Evolutionary conservation across 2,888 invertebrate genomes (phyloP), one percentile per base, ranked within the genome.

Genomic region (Eristalis intricaria): DNA sequence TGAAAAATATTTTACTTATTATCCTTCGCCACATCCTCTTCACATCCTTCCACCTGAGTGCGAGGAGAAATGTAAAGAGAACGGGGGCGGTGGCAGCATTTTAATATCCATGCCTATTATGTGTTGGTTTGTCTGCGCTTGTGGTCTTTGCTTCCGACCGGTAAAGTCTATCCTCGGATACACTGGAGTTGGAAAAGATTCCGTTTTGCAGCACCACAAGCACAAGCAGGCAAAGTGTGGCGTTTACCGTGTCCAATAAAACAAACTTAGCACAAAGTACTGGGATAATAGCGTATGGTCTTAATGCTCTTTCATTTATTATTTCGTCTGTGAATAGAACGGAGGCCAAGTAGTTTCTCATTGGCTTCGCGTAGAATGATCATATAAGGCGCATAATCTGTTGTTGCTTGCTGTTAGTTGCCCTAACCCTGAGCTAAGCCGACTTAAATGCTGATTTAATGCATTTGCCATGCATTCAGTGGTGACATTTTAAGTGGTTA

Each of bases 1-100:
- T 90, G 90, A 90, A 91, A 90, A 90, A 90, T 89, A 89, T 90
- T 89, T 89, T 89, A 88, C 87, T 89, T 90, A 87, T 90, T 89
- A 89, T 89, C 71, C 79, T 56, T 66, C 50, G 63, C 63, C 43
- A 73, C 43, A 40, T 64, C 63, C 50, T 64, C 71, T 77, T 63
- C 40, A 68, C 32, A 29, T 58, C 22, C 29, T 66, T 56, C 15
- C 71, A 81, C 81, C 81, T 82, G 82, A 43, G 50, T 43, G 23
- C 22, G 60, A 23, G 40, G 38, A n/a, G 26, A 63, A 19, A n/a
- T 32, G 29, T 23, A 32, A 29, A 32, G 15, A n/a, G 35, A 29
- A 58, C 19, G 22, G n/a, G 35, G 23, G n/a, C n/a, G 35, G 38
- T 60, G 69, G 35, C 50, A 15, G 35, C 56, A 81, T 77, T 81